These are phyloP conservation scores for Myxocyprinus asiaticus DNA, from an alignment of 2,113 vertebrate species.

Conservation along the genomic window DNA sequence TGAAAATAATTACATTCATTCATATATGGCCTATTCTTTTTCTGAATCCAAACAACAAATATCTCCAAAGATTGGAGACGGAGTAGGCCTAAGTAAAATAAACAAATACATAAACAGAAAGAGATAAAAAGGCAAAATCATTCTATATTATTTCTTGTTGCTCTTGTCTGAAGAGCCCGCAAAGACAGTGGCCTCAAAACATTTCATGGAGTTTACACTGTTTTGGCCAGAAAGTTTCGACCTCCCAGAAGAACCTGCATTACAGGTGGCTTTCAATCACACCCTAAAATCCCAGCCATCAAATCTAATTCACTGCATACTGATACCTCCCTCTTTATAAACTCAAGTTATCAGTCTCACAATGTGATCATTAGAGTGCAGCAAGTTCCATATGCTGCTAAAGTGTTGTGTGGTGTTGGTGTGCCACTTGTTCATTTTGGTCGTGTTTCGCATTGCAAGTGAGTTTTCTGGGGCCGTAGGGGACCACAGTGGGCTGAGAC, in stretches of 20 bases:
- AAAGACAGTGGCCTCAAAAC: neutral
- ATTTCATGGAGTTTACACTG: neutral
- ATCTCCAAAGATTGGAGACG: neutral
- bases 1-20: neutral
- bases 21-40: neutral
- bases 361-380: constrained; percentile 1
- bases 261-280: neutral
- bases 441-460: no score
- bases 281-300: constrained; percentile 10
- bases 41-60: neutral
- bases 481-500: constrained; percentile 53
- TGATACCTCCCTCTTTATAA: neutral
- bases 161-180: neutral
- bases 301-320: neutral
- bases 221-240: neutral
- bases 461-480: constrained; percentile 55
- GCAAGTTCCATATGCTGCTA: constrained; percentile 49
- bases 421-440: constrained; percentile 64
- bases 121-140: no score
- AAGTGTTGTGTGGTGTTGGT: constrained; percentile 52
- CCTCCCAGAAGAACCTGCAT: neutral
- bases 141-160: no score
- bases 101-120: no score
- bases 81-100: no score
- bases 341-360: neutral